These are phyloP conservation scores for Diploptera punctata DNA, from an alignment of 2,888 invertebrate genomes.

Conservation along the genomic window DNA sequence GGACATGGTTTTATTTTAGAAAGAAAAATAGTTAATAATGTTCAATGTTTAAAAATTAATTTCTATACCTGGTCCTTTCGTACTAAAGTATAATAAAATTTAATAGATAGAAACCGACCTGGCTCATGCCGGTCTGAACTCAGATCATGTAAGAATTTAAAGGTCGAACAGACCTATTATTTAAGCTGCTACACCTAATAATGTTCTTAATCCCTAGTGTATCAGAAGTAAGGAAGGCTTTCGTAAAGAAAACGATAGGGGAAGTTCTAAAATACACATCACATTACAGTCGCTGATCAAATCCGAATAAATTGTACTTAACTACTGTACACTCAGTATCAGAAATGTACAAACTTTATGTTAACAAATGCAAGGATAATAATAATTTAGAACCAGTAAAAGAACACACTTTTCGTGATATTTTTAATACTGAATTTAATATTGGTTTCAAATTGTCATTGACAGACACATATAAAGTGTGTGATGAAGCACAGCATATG, in stretches of 20 bases:
- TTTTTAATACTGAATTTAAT: background rate
- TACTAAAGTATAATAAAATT: no score
- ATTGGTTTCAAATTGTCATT: constrained; percentile 3
- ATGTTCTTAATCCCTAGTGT: no score
- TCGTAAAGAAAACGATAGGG: background rate
- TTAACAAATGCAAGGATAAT: background rate
- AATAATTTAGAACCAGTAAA: background rate
- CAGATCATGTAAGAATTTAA: no score
- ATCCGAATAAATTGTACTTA: background rate
- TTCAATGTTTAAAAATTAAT: no score
- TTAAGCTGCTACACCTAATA: no score
- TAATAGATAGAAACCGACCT: no score
- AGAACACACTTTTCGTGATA: background rate
- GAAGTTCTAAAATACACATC: background rate
- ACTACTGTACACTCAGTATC: background rate
- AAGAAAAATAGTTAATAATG: no score
- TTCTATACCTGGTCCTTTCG: no score
- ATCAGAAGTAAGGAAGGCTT: background rate
- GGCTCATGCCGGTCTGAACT: no score
- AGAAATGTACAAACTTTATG: background rate
- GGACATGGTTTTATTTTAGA: no score
- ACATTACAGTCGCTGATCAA: background rate
- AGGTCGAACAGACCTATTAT: no score
- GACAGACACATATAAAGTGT: background rate
- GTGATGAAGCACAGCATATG: background rate